These are phyloP conservation scores for Criorhina ranunculi DNA, from an alignment of 2,888 invertebrate genomes.

Conservation along the genomic window DNA sequence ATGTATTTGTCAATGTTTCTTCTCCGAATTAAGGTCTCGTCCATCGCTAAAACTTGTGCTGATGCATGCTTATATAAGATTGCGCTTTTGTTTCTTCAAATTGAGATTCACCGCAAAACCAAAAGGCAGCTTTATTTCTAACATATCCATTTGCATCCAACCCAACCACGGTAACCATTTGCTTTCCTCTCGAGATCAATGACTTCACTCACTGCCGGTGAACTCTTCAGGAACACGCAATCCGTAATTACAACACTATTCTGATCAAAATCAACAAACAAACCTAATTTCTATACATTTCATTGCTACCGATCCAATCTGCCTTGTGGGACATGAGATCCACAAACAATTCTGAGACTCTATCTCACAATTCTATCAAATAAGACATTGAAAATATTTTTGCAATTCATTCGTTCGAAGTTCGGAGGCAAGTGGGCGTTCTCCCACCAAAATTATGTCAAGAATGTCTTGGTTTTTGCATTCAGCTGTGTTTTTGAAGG, in stretches of 20 bases:
- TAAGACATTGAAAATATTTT: constrained; percentile 7
- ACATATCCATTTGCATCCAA: too few relatives aligned
- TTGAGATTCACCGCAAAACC: too few relatives aligned
- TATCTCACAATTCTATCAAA: constrained; percentile 16
- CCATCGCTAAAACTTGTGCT: too few relatives aligned
- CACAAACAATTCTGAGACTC: constrained; percentile 11
- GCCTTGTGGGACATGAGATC: background rate
- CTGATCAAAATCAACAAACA: constrained; percentile 9
- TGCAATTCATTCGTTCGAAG: background rate
- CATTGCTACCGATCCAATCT: constrained; percentile 4
- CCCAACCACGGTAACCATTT: too few relatives aligned
- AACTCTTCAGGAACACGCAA: too few relatives aligned
- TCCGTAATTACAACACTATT: constrained; percentile 5
- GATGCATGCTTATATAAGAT: too few relatives aligned
- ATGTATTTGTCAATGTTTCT: too few relatives aligned
- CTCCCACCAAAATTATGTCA: constrained; percentile 61
- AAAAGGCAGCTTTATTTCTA: too few relatives aligned
- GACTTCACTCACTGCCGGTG: too few relatives aligned
- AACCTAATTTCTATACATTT: constrained; percentile 15
- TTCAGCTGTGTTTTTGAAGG: background rate
- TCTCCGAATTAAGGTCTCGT: too few relatives aligned
- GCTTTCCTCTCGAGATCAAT: too few relatives aligned
- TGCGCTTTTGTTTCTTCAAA: too few relatives aligned
- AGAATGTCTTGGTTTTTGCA: constrained; percentile 56
- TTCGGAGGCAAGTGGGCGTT: constrained; percentile 37